These are phyloP conservation scores for Gastrophysa polygoni DNA, from an alignment of 2,888 invertebrate species.

Conservation along the genomic window DNA sequence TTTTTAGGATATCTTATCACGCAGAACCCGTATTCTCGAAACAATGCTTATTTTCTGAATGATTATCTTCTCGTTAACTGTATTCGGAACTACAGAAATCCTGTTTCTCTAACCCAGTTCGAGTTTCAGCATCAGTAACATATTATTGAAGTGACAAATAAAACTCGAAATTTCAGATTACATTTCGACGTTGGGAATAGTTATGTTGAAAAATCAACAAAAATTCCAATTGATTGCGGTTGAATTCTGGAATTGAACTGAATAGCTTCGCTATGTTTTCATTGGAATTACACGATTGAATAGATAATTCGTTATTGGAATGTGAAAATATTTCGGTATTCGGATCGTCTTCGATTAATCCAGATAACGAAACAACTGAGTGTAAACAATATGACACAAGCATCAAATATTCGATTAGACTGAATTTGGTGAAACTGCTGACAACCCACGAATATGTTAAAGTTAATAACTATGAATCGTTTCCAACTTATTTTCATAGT, in stretches of 20 bases:
- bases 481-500: neutral
- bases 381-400: neutral
- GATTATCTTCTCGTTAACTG: conserved; percentile 10
- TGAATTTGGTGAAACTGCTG: neutral
- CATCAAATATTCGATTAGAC: neutral
- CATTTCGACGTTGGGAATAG: conserved; percentile 3
- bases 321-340: neutral
- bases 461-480: neutral
- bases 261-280: no score
- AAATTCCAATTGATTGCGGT: conserved; percentile 17
- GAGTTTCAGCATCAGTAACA: conserved; percentile 13
- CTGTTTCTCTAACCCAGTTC: conserved; percentile 24
- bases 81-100: conserved; percentile 14
- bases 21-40: neutral
- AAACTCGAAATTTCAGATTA: conserved; percentile 21
- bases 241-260: neutral
- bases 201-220: no score
- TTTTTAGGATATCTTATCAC: neutral
- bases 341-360: neutral
- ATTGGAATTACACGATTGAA: no score
- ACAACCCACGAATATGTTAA: neutral
- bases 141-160: conserved; percentile 24
- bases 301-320: no score
- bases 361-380: neutral
- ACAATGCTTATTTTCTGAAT: conserved; percentile 10